Percentiles rank a stretch among this genome's conserved stretches.
Evolutionary conservation across 1,140 invertebrate genomes (phyloP).

Genomic region (Drosophila bocki): DNA sequence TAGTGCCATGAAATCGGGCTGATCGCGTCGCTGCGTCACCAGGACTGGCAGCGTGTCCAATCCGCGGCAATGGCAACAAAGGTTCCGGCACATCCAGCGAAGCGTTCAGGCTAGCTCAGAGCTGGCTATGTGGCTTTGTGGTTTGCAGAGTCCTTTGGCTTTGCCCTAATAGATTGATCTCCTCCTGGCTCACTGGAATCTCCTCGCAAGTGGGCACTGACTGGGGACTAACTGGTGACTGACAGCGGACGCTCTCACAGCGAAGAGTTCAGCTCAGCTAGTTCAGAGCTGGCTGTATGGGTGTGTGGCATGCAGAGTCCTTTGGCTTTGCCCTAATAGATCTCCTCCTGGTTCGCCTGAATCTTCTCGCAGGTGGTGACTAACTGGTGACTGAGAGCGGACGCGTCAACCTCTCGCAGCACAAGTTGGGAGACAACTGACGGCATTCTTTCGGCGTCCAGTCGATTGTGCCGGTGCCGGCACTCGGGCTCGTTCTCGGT

Average conservation of each 20-base stretch:
- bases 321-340: neutral
- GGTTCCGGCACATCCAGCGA: slow-evolving; percentile 14
- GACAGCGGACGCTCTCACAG: too few species aligned
- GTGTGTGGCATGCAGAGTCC: neutral
- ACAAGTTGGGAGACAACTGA: slow-evolving; percentile 84
- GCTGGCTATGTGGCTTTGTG: neutral
- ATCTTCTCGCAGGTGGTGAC: slow-evolving; percentile 20
- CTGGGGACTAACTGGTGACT: too few species aligned
- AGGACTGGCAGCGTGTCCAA: slow-evolving; percentile 57
- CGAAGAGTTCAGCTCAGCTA: slow-evolving; percentile 16
- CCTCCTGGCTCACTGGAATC: slow-evolving; percentile 13
- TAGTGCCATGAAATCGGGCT: slow-evolving; percentile 64
- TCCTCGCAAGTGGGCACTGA: slow-evolving; percentile 9
- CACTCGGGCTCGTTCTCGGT: slow-evolving; percentile 44
- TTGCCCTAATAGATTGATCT: slow-evolving; percentile 4
- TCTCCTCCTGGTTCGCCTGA: slow-evolving; percentile 6
- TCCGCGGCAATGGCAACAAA: slow-evolving; percentile 9
- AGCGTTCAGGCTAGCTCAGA: slow-evolving; percentile 15
- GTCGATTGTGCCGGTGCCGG: slow-evolving; percentile 59
- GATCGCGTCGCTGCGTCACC: slow-evolving; percentile 43
- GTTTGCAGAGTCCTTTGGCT: slow-evolving; percentile 10
- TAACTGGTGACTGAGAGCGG: slow-evolving; percentile 34
- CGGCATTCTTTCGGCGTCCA: slow-evolving; percentile 58
- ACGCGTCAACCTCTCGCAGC: slow-evolving; percentile 80
- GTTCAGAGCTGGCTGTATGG: neutral